Evolutionary conservation across 2,797 vertebrate genomes (phyloP), one percentile per base, ranked within the genome.

Genomic region (Taeniopygia guttata): DNA sequence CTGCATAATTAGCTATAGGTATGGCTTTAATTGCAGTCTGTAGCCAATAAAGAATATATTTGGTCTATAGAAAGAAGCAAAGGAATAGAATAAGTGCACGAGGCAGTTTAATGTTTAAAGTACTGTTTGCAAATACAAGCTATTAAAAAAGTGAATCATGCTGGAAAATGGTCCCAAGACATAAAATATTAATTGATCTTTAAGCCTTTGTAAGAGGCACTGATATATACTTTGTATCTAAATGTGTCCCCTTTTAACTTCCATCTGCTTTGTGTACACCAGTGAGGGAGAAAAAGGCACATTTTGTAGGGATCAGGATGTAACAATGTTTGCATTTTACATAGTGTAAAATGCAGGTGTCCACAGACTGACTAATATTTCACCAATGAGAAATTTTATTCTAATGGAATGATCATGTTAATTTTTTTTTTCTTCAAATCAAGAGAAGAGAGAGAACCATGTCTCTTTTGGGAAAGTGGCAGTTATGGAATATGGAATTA

Each of bases 151-250:
- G 48, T 15, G 16, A 84, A 84, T 93, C 34, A 21, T 64, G 34
- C 59, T 89, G 64, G 52, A 89, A 94, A 89, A 80, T 48, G 34
- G 43, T 95, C 78, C 78, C 67, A 87, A 89, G 64, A 10, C 67
- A 79, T 95, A 56, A 94, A 95, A 93, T 94, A 95, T 93, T 94
- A 89, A 94, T 89, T 79, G 70, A 83, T 89, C 42, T 22, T 94
- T 90, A 95, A 76, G 42, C 34, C 1, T 1, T 77, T 38, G 15
- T 67, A 95, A 89, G 48, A 92, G 63, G 52, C 63, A 76, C 36
- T 94, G 85, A 95, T 88, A 86, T 38, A 90, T 75, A 73, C 16
- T 30, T 40, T 79, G 18, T 87, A 70, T 76, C 54, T 78, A 62
- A 80, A 51, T 25, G 16, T 69, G 23, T 45, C 42, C 27, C 21